Percentiles rank a stretch among this genome's conserved stretches.
These are phyloP conservation scores for Harpalus rufipes DNA, from an alignment of 2,888 invertebrate species.

Conservation along the genomic window DNA sequence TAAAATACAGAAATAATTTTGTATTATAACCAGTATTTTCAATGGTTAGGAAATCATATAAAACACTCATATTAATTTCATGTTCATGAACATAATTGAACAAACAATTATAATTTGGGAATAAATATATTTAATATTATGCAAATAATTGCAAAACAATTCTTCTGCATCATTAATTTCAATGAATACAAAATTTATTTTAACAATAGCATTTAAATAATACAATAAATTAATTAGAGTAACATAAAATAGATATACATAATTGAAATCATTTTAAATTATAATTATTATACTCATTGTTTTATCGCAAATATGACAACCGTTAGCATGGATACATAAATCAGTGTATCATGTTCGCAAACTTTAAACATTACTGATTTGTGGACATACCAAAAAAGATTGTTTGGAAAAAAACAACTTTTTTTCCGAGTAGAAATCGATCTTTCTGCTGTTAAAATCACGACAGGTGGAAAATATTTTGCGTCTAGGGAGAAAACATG, in stretches of 20 bases:
- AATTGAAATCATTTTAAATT: neutral
- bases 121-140: slow-evolving; percentile 19
- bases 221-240: slow-evolving; percentile 5
- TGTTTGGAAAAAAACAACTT: too few species aligned
- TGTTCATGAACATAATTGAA: neutral
- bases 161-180: slow-evolving; percentile 25
- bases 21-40: too few species aligned
- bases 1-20: too few species aligned
- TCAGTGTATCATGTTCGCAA: too few species aligned
- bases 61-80: neutral
- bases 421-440: too few species aligned
- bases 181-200: neutral
- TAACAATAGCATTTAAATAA: slow-evolving; percentile 23
- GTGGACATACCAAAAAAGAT: too few species aligned
- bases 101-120: neutral
- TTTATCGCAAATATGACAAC: neutral
- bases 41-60: too few species aligned
- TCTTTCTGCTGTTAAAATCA: too few species aligned
- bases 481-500: too few species aligned
- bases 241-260: slow-evolving; percentile 3
- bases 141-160: slow-evolving; percentile 21
- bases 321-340: too few species aligned
- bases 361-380: too few species aligned
- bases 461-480: too few species aligned
- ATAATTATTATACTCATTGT: neutral